Evolutionary conservation across 2,113 vertebrate species (phyloP).

Genomic region (Caracal caracal): DNA sequence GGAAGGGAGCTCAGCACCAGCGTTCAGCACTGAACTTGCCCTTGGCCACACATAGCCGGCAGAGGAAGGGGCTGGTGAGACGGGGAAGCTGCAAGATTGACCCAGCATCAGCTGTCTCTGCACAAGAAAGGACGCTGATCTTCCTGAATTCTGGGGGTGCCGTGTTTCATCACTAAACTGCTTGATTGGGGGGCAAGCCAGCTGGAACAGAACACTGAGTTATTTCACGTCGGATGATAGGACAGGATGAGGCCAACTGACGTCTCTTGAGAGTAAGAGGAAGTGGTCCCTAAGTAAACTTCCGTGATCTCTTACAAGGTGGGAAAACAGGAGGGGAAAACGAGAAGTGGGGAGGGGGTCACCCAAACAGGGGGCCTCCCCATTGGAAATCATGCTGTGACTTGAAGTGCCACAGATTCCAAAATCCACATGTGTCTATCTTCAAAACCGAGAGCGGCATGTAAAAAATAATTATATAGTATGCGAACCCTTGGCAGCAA

Average conservation of each 20-base stretch:
- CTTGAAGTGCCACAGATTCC: conserved; percentile 39
- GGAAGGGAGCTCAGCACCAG: not conserved
- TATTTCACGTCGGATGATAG: not conserved
- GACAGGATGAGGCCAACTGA: not conserved
- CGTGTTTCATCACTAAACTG: not conserved
- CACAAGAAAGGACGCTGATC: not conserved
- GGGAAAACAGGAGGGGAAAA: not conserved
- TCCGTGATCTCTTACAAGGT: not conserved
- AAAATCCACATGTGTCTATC: conserved; percentile 65
- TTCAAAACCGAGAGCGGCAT: conserved; percentile 63
- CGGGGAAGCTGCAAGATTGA: conserved; percentile 41
- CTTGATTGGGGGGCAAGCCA: not conserved
- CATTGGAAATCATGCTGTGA: conserved; percentile 37
- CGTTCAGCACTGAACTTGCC: not conserved
- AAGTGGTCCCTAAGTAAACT: not conserved
- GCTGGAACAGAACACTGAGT: rapidly evolving
- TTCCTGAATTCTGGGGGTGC: not conserved
- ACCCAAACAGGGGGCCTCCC: not conserved
- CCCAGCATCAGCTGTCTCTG: conserved; percentile 3
- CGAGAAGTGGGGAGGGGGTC: not conserved
- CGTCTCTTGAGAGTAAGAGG: not conserved
- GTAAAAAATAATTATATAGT: conserved; percentile 69
- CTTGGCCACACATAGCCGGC: not conserved
- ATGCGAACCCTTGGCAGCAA: conserved; percentile 69
- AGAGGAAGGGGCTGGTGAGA: conserved; percentile 22